These are phyloP conservation scores for Heliconius sara DNA, from an alignment of 2,888 invertebrate genomes.

Conservation along the genomic window DNA sequence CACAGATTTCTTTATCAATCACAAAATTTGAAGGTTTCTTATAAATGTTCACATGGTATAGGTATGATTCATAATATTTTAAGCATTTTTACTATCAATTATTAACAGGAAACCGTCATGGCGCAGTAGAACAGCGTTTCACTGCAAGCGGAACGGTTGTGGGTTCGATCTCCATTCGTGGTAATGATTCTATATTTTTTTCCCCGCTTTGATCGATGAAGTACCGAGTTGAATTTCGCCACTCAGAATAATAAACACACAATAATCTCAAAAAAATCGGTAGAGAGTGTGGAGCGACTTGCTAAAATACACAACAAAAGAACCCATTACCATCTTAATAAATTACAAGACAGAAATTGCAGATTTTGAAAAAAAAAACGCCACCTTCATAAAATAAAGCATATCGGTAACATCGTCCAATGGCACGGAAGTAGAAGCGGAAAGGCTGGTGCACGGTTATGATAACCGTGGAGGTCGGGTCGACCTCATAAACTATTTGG, in stretches of 20 bases:
- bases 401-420: constrained; percentile 37
- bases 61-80: background rate
- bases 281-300: too few species aligned
- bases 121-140: too few species aligned
- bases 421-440: constrained; percentile 18
- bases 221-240: background rate
- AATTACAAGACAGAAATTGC: background rate
- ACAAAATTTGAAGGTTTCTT: constrained; percentile 33
- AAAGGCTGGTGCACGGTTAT: constrained; percentile 19
- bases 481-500: background rate
- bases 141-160: background rate
- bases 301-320: background rate
- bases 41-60: background rate
- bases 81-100: too few species aligned
- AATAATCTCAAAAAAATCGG: too few species aligned
- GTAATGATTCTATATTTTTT: background rate
- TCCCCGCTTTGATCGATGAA: background rate
- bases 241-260: too few species aligned
- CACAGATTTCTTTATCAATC: constrained; percentile 49
- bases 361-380: background rate
- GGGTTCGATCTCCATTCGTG: background rate
- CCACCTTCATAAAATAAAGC: constrained; percentile 18
- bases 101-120: too few species aligned
- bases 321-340: background rate
- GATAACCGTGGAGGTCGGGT: constrained; percentile 16